Percentiles rank a stretch among this genome's conserved stretches.
Conservation (phyloP, 2,888 invertebrate species). For the Aelia acuminata region DNA sequence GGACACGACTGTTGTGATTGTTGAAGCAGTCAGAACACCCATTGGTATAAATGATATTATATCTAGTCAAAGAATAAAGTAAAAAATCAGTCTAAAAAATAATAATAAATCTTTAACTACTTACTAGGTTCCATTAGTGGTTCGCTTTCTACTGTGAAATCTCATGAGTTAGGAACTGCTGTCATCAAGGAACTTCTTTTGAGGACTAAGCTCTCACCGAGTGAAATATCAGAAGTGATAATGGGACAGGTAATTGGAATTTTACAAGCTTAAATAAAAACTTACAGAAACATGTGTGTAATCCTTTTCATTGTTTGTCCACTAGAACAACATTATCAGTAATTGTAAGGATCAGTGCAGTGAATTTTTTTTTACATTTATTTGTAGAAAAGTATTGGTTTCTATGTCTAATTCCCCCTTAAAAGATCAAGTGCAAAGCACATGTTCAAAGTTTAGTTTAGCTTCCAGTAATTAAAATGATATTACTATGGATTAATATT, state of each 20-base stretch:
- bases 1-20: slow-evolving; percentile 75
- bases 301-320: too few relatives aligned
- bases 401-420: too few relatives aligned
- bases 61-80: slow-evolving; percentile 22
- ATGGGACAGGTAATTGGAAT: slow-evolving; percentile 79
- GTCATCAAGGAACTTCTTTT: slow-evolving; percentile 79
- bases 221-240: slow-evolving; percentile 83
- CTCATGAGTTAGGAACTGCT: slow-evolving; percentile 79
- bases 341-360: too few relatives aligned
- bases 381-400: too few relatives aligned
- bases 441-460: too few relatives aligned
- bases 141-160: slow-evolving; percentile 76
- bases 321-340: too few relatives aligned
- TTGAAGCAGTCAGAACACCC: slow-evolving; percentile 86
- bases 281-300: not conserved
- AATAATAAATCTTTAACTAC: slow-evolving; percentile 64
- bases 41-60: too few relatives aligned
- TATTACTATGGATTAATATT: too few relatives aligned
- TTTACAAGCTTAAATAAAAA: not conserved
- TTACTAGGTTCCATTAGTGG: slow-evolving; percentile 79
- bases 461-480: too few relatives aligned
- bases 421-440: too few relatives aligned
- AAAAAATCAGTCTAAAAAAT: not conserved
- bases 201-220: slow-evolving; percentile 73
- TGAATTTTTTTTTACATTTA: too few relatives aligned